A percentile compares a stretch with the other conserved stretches of the same genome.
phyloP scores from a whole-genome alignment of 2,797 vertebrate species.

The Craterocephalus amniculus region DNA sequence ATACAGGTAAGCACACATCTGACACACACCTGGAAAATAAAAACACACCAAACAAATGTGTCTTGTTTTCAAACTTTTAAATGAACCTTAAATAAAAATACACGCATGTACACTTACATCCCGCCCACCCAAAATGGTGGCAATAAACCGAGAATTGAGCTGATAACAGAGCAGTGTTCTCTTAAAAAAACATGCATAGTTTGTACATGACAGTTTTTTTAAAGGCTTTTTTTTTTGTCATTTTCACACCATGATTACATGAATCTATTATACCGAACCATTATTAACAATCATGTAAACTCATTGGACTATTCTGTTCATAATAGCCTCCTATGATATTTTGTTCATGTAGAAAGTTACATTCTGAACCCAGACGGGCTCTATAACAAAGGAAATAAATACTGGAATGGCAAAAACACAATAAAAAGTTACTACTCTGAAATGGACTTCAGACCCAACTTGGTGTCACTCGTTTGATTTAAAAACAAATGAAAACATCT shows the following conservation, averaged over 20 bases:
- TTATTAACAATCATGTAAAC: slow-evolving; percentile 77
- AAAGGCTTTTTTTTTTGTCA: slow-evolving; percentile 38
- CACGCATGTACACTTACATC: slow-evolving; percentile 29
- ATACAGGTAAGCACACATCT: slow-evolving; percentile 42
- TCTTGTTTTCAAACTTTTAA: slow-evolving; percentile 21
- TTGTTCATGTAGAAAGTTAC: slow-evolving; percentile 83
- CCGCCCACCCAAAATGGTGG: slow-evolving; percentile 75
- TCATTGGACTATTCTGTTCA: slow-evolving; percentile 63
- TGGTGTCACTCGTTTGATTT: slow-evolving; percentile 51
- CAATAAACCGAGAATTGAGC: slow-evolving; percentile 68
- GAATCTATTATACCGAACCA: slow-evolving; percentile 58
- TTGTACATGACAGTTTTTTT: slow-evolving; percentile 69
- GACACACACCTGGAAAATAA: slow-evolving; percentile 40
- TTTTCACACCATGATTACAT: slow-evolving; percentile 51
- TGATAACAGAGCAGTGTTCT: slow-evolving; percentile 66
- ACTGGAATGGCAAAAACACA: slow-evolving; percentile 80
- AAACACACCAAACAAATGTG: slow-evolving; percentile 41
- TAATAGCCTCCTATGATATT: slow-evolving; percentile 64
- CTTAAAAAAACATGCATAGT: slow-evolving; percentile 83
- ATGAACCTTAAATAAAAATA: slow-evolving; percentile 47
- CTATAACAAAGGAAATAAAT: slow-evolving; percentile 80
- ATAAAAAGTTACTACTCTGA: slow-evolving; percentile 62
- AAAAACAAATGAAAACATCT: slow-evolving; percentile 69
- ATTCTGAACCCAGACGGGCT: slow-evolving; percentile 81
- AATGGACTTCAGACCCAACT: slow-evolving; percentile 44